phyloP scores from a whole-genome alignment of 2,888 invertebrate species.

The Ennomos quercinarius region DNA sequence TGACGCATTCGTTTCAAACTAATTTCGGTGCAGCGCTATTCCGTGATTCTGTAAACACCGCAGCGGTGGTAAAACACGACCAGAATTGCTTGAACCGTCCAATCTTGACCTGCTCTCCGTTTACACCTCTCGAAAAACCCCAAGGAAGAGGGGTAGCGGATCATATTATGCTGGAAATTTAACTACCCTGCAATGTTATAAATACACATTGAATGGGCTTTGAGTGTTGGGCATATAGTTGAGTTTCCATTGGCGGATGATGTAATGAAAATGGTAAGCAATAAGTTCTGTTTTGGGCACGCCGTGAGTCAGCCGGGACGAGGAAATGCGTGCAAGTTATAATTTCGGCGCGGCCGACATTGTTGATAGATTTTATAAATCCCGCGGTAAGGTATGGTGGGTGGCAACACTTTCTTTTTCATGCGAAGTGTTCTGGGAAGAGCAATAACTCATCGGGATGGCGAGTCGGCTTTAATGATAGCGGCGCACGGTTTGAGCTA shows the following conservation, averaged over 20 bases:
- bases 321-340: conserved; percentile 84
- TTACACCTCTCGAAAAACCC: conserved; percentile 28
- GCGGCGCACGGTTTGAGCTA: conserved; percentile 24
- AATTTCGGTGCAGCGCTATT: conserved; percentile 84
- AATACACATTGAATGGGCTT: conserved; percentile 34
- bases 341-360: conserved; percentile 79
- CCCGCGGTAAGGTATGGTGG: conserved; percentile 53
- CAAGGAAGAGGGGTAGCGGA: conserved; percentile 17
- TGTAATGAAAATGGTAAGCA: conserved; percentile 59
- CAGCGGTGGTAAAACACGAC: conserved; percentile 64
- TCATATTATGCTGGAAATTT: conserved; percentile 48
- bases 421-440: conserved; percentile 38
- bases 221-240: conserved; percentile 39
- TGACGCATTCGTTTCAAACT: conserved; percentile 83
- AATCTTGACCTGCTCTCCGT: conserved; percentile 46
- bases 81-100: conserved; percentile 59
- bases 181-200: conserved; percentile 54
- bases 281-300: conserved; percentile 83
- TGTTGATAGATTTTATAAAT: conserved; percentile 75
- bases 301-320: conserved; percentile 78
- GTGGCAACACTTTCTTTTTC: conserved; percentile 46
- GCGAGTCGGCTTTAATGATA: conserved; percentile 38
- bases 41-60: conserved; percentile 83
- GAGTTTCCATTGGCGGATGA: conserved; percentile 39
- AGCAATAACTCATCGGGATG: conserved; percentile 32